These are phyloP conservation scores for Prosopocoilus inquinatus DNA, from an alignment of 2,888 invertebrate genomes.

Conservation along the genomic window DNA sequence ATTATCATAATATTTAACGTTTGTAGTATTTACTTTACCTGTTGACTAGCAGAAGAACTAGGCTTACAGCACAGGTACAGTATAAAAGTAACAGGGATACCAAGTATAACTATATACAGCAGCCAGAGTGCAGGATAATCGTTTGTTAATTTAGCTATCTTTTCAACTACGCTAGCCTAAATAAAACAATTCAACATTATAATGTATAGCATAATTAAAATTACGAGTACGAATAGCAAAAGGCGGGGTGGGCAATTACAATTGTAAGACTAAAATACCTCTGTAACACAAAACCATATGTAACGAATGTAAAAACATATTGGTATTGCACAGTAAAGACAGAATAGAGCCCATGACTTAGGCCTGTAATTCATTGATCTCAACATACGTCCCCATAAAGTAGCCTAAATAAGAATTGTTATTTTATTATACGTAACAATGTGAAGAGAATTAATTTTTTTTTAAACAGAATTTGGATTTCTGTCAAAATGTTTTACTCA, in stretches of 20 bases:
- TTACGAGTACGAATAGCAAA: no score
- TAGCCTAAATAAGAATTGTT: constrained; percentile 41
- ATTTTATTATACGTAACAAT: background rate
- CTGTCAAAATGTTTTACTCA: no score
- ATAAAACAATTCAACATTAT: constrained; percentile 7
- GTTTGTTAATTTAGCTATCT: constrained; percentile 72
- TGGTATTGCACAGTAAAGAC: constrained; percentile 73
- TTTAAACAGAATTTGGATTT: no score
- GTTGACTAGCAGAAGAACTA: constrained; percentile 39
- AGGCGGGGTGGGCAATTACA: no score
- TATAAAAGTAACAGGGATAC: constrained; percentile 75
- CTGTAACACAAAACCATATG: constrained; percentile 62
- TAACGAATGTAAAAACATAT: constrained; percentile 67
- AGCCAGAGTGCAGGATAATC: constrained; percentile 91
- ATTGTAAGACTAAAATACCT: constrained; percentile 56
- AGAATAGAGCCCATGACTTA: constrained; percentile 79
- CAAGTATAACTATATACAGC: constrained; percentile 74
- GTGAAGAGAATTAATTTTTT: background rate
- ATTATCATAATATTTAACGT: background rate
- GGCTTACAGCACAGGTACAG: constrained; percentile 79
- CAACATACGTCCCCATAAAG: constrained; percentile 74
- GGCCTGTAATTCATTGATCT: constrained; percentile 75
- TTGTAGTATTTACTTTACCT: constrained; percentile 7
- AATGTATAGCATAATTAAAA: constrained; percentile 3
- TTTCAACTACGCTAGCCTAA: constrained; percentile 78